Evolutionary conservation across 2,888 invertebrate genomes (phyloP).

Genomic region (Caenorhabditis imperialis): DNA sequence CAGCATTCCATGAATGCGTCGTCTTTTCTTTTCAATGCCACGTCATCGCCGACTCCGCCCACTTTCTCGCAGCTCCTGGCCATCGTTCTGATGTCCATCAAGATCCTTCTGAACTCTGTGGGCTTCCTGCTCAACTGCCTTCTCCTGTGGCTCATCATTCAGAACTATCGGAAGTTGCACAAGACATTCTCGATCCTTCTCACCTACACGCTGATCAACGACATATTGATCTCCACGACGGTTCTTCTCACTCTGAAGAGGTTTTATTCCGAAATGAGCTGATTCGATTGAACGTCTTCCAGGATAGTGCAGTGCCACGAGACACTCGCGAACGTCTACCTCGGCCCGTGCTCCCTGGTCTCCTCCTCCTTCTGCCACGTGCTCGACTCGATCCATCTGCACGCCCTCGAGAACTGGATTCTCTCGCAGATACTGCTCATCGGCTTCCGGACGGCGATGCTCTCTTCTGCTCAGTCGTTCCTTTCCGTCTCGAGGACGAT

Average conservation of each 20-base stretch:
- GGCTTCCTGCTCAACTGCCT: conserved; percentile 38
- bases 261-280: no score
- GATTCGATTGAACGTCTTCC: conserved; percentile 1
- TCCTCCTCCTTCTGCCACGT: conserved; percentile 34
- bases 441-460: conserved; percentile 42
- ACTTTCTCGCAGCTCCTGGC: conserved; percentile 23
- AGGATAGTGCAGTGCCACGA: conserved; percentile 49
- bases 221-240: conserved; percentile 42
- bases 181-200: conserved; percentile 43
- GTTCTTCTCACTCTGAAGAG: conserved; percentile 30
- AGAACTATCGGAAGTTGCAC: conserved; percentile 38
- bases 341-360: conserved; percentile 31
- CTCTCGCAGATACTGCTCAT: conserved; percentile 49
- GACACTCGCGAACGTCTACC: conserved; percentile 41
- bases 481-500: conserved; percentile 34
- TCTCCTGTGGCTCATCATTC: conserved; percentile 35
- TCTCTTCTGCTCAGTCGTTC: conserved; percentile 38
- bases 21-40: background rate
- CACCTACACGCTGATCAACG: conserved; percentile 43
- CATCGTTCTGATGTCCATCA: conserved; percentile 35
- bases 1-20: conserved; percentile 10
- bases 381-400: conserved; percentile 36
- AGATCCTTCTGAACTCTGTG: conserved; percentile 28
- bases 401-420: conserved; percentile 50
- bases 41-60: conserved; percentile 7